Evolutionary conservation across 2,797 vertebrate species (phyloP), one percentile per base, ranked within the genome.

Genomic region (Muraenolepis orangiensis): DNA sequence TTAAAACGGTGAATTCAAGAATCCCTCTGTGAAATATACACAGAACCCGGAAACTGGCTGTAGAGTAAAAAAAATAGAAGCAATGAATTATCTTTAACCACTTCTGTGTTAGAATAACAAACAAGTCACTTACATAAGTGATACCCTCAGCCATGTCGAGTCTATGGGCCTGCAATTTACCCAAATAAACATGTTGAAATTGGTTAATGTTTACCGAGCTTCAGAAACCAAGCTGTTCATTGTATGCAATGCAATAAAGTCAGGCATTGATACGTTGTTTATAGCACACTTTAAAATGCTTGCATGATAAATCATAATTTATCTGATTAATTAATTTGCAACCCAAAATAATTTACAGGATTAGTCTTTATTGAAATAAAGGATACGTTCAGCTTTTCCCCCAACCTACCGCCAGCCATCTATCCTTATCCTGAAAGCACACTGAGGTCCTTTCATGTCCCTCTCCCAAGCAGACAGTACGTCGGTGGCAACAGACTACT

Each of bases 401-500:
- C 51, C 18, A 11, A 57, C 51, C 2, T 11, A 11, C 30, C 18
- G 66, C n/a, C 29, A 29, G 28, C 16, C 11, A 6, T 8, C 26
- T 30, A 18, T 30, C 2, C 20, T 14, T 34, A n/a, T 18, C 14
- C 29, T 6, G 1, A 26, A 7, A 14, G 6, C 40, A 70, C 2
- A 31, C 12, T 3, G 18, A 67, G 1, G 64, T 51, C 12, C 66
- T 16, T 79, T 79, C 76, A 13, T 78, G 23, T 0, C 11, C 31
- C 14, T 70, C 61, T 76, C 67, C n/a, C 57, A 11, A 92, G 90
- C 82, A 93, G 95, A 98, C 82, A 95, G 91, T 0, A 91, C 91
- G 31, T 97, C 96, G 10, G 70, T 96, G 77, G 95, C 93, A 80
- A 97, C 96, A 68, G 96, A 97, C 74, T 97, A 94, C 90, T 99